Evolutionary conservation across 2,888 invertebrate species (phyloP).

Genomic region (Clunio marinus): DNA sequence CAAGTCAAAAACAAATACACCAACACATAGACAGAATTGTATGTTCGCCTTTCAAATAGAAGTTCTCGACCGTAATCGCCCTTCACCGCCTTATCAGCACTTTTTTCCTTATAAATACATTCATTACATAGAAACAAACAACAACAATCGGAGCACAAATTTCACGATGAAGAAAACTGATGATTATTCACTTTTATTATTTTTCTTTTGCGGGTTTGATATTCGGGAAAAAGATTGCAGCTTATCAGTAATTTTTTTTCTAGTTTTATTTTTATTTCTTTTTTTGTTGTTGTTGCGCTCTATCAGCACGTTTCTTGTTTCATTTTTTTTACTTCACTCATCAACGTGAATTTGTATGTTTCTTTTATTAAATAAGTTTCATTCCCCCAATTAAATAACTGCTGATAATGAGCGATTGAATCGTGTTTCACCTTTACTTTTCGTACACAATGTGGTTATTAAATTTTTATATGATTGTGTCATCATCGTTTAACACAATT

Average conservation of each 20-base stretch:
- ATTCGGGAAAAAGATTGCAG: slow-evolving; percentile 6
- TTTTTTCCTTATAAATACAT: neutral
- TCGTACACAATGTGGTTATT: neutral
- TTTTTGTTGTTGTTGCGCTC: neutral
- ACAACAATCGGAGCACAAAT: slow-evolving; percentile 22
- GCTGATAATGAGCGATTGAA: neutral
- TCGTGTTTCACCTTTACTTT: neutral
- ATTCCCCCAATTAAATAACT: neutral
- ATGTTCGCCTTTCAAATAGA: no score
- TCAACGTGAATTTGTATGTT: neutral
- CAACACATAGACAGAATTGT: no score
- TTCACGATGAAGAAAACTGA: slow-evolving; percentile 27
- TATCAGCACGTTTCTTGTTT: neutral
- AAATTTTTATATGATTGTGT: neutral
- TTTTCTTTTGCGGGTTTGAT: slow-evolving; percentile 12
- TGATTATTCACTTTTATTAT: slow-evolving; percentile 28
- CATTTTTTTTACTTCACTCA: neutral
- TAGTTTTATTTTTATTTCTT: neutral
- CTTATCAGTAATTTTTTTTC: slow-evolving; percentile 28
- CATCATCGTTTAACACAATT: no score
- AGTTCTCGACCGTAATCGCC: slow-evolving; percentile 5
- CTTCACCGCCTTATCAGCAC: neutral
- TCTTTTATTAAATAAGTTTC: neutral
- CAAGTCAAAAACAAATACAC: no score
- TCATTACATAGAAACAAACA: slow-evolving; percentile 4